These are phyloP conservation scores for Cololabis saira DNA, from an alignment of 2,113 vertebrate species.

Conservation along the genomic window DNA sequence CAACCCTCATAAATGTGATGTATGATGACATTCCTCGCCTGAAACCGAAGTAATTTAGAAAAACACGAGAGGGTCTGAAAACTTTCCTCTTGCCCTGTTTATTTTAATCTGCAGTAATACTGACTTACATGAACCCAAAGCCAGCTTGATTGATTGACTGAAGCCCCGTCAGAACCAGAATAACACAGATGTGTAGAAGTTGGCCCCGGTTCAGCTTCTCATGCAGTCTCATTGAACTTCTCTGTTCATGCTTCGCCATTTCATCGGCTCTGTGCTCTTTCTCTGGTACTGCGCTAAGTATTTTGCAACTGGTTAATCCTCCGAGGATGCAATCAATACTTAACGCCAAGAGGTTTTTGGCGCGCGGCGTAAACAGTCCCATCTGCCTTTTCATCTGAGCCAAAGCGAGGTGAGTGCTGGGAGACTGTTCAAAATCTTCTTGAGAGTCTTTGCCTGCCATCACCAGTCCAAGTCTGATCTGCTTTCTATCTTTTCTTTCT, in stretches of 20 bases:
- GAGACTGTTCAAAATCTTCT: constrained; percentile 40
- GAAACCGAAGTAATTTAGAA: background rate
- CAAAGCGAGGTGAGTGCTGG: constrained; percentile 42
- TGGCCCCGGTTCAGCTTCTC: constrained; percentile 6
- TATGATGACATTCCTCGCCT: no score
- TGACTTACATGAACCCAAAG: background rate
- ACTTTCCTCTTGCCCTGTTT: background rate
- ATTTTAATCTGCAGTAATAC: background rate
- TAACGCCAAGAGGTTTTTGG: constrained; percentile 54
- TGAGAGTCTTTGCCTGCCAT: constrained; percentile 32
- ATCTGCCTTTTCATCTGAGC: constrained; percentile 60
- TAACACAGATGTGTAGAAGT: constrained; percentile 1
- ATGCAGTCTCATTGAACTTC: background rate
- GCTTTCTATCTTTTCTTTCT: background rate
- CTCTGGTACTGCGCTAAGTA: constrained; percentile 28
- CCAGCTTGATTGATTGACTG: constrained; percentile 7
- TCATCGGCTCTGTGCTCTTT: constrained; percentile 8
- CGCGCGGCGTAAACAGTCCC: constrained; percentile 48
- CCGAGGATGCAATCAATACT: constrained; percentile 52
- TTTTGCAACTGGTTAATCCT: constrained; percentile 58
- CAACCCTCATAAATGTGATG: no score
- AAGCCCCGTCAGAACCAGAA: background rate
- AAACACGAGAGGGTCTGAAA: background rate
- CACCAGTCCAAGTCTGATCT: constrained; percentile 1
- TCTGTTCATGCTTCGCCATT: constrained; percentile 20